Evolutionary conservation across 64 coral and sea anemone genomes (phyloP).

Genomic region (Actinia tenebrosa): DNA sequence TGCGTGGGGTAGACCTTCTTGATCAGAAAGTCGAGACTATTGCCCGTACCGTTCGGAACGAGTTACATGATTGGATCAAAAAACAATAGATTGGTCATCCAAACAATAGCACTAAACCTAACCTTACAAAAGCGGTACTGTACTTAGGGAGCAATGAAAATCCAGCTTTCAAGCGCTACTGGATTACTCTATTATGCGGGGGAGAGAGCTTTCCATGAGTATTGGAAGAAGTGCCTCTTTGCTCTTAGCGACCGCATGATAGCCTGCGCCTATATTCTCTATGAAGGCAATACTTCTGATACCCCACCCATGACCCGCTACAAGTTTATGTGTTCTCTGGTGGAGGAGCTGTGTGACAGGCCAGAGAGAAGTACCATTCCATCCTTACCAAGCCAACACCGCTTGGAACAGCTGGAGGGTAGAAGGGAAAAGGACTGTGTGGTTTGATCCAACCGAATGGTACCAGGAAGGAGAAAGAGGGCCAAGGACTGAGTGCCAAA

Average conservation of each 20-base stretch:
- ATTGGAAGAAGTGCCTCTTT: conserved; percentile 29
- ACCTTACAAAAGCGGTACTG: too few relatives aligned
- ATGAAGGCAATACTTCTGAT: background rate
- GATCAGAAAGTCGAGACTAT: conserved; percentile 11
- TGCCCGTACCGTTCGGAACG: too few relatives aligned
- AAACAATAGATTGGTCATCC: too few relatives aligned
- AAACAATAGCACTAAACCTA: too few relatives aligned
- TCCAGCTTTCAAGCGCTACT: too few relatives aligned
- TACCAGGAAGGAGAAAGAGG: conserved; percentile 36
- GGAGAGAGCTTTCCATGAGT: conserved; percentile 25
- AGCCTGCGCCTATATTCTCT: background rate
- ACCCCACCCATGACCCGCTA: background rate
- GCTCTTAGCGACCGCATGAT: conserved; percentile 20
- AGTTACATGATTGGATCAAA: too few relatives aligned
- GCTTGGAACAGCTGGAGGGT: background rate
- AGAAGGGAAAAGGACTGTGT: conserved; percentile 32
- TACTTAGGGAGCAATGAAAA: too few relatives aligned
- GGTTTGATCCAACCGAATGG: conserved; percentile 34
- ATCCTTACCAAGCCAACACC: background rate
- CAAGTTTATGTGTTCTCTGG: conserved; percentile 10
- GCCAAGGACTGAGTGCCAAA: conserved; percentile 16
- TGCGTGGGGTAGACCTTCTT: conserved; percentile 9
- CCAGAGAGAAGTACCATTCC: background rate
- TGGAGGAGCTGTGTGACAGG: conserved; percentile 17
- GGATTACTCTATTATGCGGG: background rate